Percentiles rank a stretch among this genome's conserved stretches.
phyloP scores from a whole-genome alignment of 2,113 vertebrate species.

The Oreocharis arfaki region DNA sequence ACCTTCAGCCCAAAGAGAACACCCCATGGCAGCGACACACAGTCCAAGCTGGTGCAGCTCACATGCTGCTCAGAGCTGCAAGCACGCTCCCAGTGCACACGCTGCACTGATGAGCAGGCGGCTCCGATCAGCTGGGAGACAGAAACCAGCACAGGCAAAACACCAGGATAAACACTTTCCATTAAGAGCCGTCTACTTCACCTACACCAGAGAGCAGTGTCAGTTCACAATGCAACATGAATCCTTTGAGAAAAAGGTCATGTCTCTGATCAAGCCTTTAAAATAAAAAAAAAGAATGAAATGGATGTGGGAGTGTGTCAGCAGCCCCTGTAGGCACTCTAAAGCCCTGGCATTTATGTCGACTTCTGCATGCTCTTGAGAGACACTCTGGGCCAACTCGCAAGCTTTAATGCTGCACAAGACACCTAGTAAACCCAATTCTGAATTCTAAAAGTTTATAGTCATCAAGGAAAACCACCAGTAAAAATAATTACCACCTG shows the following conservation, averaged over 20 bases:
- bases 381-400: background rate
- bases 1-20: background rate
- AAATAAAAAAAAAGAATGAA: background rate
- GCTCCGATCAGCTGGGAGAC: background rate
- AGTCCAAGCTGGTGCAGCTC: background rate
- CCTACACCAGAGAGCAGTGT: background rate
- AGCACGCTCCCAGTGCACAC: background rate
- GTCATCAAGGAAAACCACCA: background rate
- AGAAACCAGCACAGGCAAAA: background rate
- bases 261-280: background rate
- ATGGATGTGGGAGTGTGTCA: background rate
- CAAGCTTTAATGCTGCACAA: background rate
- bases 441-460: background rate
- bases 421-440: background rate
- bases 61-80: background rate
- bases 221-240: background rate
- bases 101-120: background rate
- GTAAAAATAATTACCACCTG: background rate
- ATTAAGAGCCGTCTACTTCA: background rate
- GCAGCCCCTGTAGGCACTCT: background rate
- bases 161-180: background rate
- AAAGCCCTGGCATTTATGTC: background rate
- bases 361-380: background rate
- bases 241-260: background rate
- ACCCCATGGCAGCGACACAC: rapidly evolving